phyloP scores from a whole-genome alignment of 2,797 vertebrate genomes.

The Ibycter americanus region DNA sequence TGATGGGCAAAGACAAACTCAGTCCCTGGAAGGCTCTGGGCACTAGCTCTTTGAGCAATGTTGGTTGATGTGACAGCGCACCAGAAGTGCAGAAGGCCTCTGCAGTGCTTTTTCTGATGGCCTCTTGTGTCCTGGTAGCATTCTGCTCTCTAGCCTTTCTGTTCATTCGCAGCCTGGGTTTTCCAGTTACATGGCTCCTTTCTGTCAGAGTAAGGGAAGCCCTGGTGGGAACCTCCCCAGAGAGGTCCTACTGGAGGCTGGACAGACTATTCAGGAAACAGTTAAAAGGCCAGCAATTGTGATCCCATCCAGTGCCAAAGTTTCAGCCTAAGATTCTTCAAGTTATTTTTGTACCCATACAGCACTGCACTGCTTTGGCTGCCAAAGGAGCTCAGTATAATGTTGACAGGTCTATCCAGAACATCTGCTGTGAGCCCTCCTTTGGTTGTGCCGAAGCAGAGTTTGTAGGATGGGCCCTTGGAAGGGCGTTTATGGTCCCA shows the following conservation, averaged over 20 bases:
- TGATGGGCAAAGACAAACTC: background rate
- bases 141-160: background rate
- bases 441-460: background rate
- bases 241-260: background rate
- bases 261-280: background rate
- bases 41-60: background rate
- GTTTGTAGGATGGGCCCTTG: background rate
- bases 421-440: background rate
- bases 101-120: background rate
- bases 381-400: background rate
- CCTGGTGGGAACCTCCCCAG: background rate
- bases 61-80: background rate
- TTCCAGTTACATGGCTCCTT: background rate
- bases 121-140: background rate
- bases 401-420: conserved; percentile 7
- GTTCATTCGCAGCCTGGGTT: background rate
- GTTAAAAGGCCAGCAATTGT: background rate
- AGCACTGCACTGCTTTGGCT: background rate
- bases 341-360: conserved; percentile 5
- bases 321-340: background rate
- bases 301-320: background rate
- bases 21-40: background rate
- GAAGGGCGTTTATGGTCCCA: background rate
- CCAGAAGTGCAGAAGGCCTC: no score
- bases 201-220: background rate